Base-by-base conservation (phyloP, 2,113 vertebrate species). In the Cyanoderma ruficeps region DNA sequence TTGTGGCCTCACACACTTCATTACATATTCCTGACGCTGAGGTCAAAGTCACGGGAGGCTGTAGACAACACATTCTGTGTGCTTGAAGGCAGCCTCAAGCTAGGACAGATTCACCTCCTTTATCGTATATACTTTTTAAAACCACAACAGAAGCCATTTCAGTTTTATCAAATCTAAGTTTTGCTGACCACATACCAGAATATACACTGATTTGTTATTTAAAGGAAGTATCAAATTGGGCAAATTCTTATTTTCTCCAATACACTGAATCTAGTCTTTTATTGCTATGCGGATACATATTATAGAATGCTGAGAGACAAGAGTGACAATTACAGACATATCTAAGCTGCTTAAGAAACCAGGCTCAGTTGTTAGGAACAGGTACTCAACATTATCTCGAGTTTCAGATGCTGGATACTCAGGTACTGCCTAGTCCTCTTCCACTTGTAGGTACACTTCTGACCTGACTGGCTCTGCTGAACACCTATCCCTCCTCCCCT, bases 21-120 rank as follows among this genome's bases (percentile, higher is more conserved):
- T 78, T 89, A 89, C 93, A 44, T 59, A 90, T 84, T 93, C 92
- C 95, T 84, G 52, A 96, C 61, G 85, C 82, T 30, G 72, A 94
- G 71, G 77, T 59, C 61, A n/a, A 46, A 56, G 90, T 78, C 96
- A 95, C 78, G 22, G 39, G 46, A 79, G 90, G 47, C 89, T 80
- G 61, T 0, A 94, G 47, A 74, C 53, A 92, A 96, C 53, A 94
- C 35, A 84, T 53, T 96, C 72, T 74, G 50, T 72, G 81, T 91
- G 79, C 75, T 44, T 83, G 52, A 72, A 90, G 63, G 92, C 10
- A 85, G 70, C 39, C 63, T 60, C 60, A 65, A 87, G 10, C 30
- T 44, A 71, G 37, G 85, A 75, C 42, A 91, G 31, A 65, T 52
- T 74, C 1, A 33, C 61, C 55, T 89, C 68, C 70, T 52, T 91